A percentile compares a stretch with the other conserved stretches of the same genome.
These are phyloP conservation scores for Diarsia mendica DNA, from an alignment of 2,888 invertebrate genomes.

Conservation along the genomic window DNA sequence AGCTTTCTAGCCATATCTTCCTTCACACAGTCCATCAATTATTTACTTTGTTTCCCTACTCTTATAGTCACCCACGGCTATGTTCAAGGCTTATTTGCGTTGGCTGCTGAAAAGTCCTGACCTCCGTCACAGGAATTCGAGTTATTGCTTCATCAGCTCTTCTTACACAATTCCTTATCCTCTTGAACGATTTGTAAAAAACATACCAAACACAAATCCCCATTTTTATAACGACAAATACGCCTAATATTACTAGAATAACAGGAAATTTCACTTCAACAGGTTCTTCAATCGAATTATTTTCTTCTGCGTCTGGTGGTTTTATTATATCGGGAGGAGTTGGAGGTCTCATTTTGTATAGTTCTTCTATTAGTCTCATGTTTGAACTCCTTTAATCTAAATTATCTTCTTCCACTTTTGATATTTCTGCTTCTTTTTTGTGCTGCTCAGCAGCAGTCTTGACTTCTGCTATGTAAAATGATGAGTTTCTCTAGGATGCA, in stretches of 20 bases:
- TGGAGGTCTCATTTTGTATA: slow-evolving; percentile 13
- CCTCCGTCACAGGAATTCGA: not conserved
- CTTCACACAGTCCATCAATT: not conserved
- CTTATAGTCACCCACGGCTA: not conserved
- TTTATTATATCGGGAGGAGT: not conserved
- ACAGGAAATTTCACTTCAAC: not conserved
- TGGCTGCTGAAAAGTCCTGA: not conserved
- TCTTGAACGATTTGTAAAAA: slow-evolving; percentile 21
- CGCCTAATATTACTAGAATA: slow-evolving; percentile 8
- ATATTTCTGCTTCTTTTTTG: not conserved
- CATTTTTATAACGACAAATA: slow-evolving; percentile 23
- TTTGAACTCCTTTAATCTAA: not conserved
- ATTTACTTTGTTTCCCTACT: not conserved
- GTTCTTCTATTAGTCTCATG: not conserved
- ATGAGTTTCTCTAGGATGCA: not conserved
- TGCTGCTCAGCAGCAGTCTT: not conserved
- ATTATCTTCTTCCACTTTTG: not conserved
- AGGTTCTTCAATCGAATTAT: not conserved
- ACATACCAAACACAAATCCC: slow-evolving; percentile 5
- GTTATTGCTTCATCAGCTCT: not conserved
- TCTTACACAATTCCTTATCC: slow-evolving; percentile 15
- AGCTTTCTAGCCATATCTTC: not conserved
- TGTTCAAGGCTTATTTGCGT: not conserved
- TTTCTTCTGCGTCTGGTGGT: not conserved
- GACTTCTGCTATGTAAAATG: not conserved